Conservation (phyloP, 2,113 vertebrate genomes). For the Phalacrocorax brasilianus region DNA sequence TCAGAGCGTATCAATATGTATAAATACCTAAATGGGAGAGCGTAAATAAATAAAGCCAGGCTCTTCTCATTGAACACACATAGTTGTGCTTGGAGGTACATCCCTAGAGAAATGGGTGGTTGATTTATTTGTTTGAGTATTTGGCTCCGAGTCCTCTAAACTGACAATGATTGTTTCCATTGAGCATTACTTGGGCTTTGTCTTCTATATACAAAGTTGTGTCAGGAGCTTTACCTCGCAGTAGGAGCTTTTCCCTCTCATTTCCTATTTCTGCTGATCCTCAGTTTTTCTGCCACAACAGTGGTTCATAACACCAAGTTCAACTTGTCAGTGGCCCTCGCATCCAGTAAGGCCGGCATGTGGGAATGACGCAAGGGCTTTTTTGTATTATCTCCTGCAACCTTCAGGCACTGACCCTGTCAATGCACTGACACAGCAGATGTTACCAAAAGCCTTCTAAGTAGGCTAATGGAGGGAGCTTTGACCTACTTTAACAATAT, state of each 20-base stretch:
- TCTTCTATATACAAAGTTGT: not conserved
- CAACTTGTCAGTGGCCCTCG: rapidly evolving
- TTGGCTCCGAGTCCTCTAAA: not conserved
- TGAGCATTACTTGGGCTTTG: not conserved
- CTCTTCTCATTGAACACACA: not conserved
- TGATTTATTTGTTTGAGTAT: not conserved
- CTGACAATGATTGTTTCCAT: not conserved
- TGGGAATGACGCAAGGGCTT: not conserved
- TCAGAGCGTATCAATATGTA: not conserved
- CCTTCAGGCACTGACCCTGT: not conserved
- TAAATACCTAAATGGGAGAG: not conserved
- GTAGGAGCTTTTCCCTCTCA: not conserved
- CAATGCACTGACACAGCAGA: not conserved
- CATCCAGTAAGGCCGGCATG: rapidly evolving
- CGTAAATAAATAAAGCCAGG: not conserved
- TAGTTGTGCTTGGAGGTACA: not conserved
- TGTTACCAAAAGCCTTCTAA: not conserved
- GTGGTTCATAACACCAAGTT: not conserved
- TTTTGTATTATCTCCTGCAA: not conserved
- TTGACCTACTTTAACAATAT: not conserved
- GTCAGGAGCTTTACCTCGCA: not conserved
- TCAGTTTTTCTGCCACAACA: rapidly evolving
- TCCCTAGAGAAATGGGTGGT: not conserved
- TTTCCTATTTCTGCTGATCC: not conserved
- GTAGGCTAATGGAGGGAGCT: not conserved